Evolutionary conservation across 2,888 invertebrate genomes (phyloP).

Genomic region (Mythimna vitellina): DNA sequence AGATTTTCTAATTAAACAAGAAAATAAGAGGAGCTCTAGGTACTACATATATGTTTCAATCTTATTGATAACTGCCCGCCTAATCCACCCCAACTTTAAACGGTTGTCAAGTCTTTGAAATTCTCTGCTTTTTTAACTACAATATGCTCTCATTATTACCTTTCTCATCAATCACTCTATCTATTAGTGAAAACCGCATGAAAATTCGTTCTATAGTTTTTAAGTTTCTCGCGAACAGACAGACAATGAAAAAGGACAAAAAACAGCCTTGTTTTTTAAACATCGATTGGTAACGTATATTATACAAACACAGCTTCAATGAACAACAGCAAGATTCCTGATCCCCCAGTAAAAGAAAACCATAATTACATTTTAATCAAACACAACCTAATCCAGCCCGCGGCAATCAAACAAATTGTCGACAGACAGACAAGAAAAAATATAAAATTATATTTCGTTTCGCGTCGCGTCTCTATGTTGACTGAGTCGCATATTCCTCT

Average conservation of each 20-base stretch:
- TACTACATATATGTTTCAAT: too few relatives aligned
- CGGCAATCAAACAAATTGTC: conserved; percentile 61
- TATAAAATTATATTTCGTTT: conserved; percentile 62
- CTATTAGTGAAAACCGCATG: too few relatives aligned
- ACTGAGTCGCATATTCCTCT: conserved; percentile 59
- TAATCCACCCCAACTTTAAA: too few relatives aligned
- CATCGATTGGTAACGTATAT: not conserved
- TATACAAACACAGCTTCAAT: not conserved
- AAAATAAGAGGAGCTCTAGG: not conserved
- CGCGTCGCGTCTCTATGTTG: conserved; percentile 60
- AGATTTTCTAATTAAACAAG: not conserved
- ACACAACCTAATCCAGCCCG: conserved; percentile 49
- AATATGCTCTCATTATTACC: too few relatives aligned
- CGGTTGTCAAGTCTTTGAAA: too few relatives aligned
- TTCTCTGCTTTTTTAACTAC: too few relatives aligned
- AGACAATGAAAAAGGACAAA: too few relatives aligned
- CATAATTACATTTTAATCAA: conserved; percentile 52
- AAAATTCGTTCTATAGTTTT: too few relatives aligned
- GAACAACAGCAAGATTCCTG: not conserved
- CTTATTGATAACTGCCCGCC: too few relatives aligned
- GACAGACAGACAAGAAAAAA: conserved; percentile 48
- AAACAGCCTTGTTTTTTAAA: not conserved
- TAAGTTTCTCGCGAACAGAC: too few relatives aligned
- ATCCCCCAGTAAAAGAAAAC: conserved; percentile 19
- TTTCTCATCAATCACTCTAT: too few relatives aligned